phyloP scores from a whole-genome alignment of 2,888 invertebrate genomes.

The Alsophila aescularia region DNA sequence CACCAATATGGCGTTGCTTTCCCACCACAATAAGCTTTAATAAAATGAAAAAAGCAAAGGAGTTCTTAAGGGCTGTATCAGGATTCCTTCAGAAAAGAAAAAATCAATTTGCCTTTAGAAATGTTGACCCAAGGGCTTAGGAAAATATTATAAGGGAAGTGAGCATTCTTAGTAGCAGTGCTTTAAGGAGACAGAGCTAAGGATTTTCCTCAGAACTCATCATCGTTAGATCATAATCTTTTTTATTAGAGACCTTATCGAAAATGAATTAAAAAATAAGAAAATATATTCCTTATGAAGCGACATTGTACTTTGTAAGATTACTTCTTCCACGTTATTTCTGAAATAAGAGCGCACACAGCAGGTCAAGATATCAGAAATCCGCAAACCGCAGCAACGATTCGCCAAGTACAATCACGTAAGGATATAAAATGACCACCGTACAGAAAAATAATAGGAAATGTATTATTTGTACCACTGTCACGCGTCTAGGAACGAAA shows the following conservation, averaged over 20 bases:
- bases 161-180: background rate
- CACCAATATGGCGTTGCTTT: slow-evolving; percentile 2
- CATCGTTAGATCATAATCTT: too few relatives aligned
- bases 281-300: too few relatives aligned
- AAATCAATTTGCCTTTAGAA: slow-evolving; percentile 6
- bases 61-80: slow-evolving; percentile 7
- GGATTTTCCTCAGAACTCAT: background rate
- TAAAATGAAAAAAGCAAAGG: slow-evolving; percentile 9
- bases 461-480: slow-evolving; percentile 7
- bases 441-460: slow-evolving; percentile 2
- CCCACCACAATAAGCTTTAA: slow-evolving; percentile 11
- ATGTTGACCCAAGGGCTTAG: background rate
- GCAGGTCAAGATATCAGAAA: too few relatives aligned
- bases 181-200: background rate
- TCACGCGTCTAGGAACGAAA: slow-evolving; percentile 19
- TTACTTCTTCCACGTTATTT: too few relatives aligned
- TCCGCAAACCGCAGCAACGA: too few relatives aligned
- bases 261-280: too few relatives aligned
- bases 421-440: slow-evolving; percentile 7
- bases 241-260: too few relatives aligned
- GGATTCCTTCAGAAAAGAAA: slow-evolving; percentile 3
- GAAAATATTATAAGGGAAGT: slow-evolving; percentile 5
- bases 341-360: too few relatives aligned
- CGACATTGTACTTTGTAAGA: too few relatives aligned
- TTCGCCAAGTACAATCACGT: background rate